Conservation (phyloP, 2,888 invertebrate genomes). For the Pinctada fucata region DNA sequence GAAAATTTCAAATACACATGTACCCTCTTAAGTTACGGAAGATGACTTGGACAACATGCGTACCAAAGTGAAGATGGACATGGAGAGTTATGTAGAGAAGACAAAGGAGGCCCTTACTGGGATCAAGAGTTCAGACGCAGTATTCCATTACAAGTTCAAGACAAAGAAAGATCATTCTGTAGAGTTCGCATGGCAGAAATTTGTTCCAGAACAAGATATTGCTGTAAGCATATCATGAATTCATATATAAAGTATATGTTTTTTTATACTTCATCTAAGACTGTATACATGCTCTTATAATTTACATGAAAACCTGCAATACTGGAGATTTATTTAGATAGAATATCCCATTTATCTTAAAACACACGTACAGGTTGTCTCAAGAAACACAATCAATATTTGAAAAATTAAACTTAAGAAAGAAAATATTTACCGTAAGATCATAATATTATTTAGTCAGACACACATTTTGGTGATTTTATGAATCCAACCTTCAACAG, state of each 20-base stretch:
- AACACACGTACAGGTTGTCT: no score
- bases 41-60: conserved; percentile 61
- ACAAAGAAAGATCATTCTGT: conserved; percentile 42
- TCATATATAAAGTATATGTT: not conserved
- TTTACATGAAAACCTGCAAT: no score
- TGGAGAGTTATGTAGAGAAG: conserved; percentile 59
- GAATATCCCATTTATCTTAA: no score
- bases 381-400: no score
- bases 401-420: no score
- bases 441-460: no score
- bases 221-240: conserved; percentile 51
- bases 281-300: not conserved
- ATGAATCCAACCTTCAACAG: no score
- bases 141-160: conserved; percentile 63
- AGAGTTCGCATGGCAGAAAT: conserved; percentile 67
- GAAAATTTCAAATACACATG: not conserved
- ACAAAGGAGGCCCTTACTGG: conserved; percentile 66
- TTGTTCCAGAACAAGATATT: conserved; percentile 61
- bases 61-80: conserved; percentile 61
- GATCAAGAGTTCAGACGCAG: conserved; percentile 43
- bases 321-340: no score
- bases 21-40: conserved; percentile 55
- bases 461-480: no score
- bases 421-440: no score
- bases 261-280: not conserved